Conservation (phyloP, 2,888 invertebrate species). For the Amiota minor region DNA sequence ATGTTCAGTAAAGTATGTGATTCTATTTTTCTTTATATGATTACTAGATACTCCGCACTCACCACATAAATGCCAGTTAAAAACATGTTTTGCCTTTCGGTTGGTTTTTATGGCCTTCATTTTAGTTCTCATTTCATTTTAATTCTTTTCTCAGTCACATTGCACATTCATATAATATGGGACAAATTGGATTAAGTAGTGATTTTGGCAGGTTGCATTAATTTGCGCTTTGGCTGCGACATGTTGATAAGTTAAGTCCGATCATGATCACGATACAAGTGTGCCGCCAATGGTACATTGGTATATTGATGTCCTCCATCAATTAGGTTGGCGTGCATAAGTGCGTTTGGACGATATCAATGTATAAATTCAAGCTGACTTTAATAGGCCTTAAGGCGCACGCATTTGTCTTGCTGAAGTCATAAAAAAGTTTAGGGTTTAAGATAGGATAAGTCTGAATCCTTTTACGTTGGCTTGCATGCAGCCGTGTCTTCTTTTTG, state of each 20-base stretch:
- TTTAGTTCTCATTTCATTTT: background rate
- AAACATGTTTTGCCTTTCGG: background rate
- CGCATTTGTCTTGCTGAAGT: too few relatives aligned
- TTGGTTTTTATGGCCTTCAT: background rate
- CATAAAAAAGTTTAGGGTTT: too few relatives aligned
- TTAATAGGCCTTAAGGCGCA: background rate
- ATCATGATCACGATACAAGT: background rate
- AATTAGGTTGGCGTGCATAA: background rate
- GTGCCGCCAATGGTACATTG: background rate
- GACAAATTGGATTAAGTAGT: constrained; percentile 29
- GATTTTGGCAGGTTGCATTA: constrained; percentile 25
- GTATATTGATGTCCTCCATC: background rate
- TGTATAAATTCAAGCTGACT: background rate
- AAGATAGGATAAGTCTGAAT: too few relatives aligned
- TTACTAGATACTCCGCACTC: too few relatives aligned
- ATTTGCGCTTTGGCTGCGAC: constrained; percentile 13
- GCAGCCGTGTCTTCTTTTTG: too few relatives aligned
- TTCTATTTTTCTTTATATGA: too few relatives aligned
- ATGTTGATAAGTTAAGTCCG: background rate
- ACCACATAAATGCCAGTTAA: background rate
- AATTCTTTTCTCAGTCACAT: background rate
- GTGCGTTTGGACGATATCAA: background rate
- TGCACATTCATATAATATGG: constrained; percentile 14
- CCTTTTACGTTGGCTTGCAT: too few relatives aligned
- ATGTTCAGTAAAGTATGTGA: too few relatives aligned